phyloP scores from a whole-genome alignment of 2,113 vertebrate species.

The Myrmophylax atrothorax region DNA sequence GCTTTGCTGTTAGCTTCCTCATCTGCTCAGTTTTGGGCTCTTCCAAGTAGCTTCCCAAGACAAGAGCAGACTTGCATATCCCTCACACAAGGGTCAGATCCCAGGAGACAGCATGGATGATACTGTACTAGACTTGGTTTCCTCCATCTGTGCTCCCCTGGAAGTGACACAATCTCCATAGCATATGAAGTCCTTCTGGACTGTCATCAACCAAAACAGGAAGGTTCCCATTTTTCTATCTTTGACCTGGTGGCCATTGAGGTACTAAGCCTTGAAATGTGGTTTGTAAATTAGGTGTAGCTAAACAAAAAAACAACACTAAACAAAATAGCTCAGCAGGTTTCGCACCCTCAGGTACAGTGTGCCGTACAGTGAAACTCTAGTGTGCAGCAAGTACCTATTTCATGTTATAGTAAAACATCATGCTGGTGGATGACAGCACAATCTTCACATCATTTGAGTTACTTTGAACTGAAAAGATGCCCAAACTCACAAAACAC shows the following conservation, averaged over 20 bases:
- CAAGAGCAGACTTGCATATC: not conserved
- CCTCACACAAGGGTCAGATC: not conserved
- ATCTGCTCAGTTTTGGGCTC: not conserved
- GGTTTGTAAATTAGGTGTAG: rapidly evolving
- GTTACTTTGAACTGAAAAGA: not conserved
- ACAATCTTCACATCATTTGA: not conserved
- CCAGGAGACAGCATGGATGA: not conserved
- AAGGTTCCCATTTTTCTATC: not conserved
- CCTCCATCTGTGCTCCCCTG: not conserved
- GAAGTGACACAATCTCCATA: not conserved
- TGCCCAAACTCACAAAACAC: not conserved
- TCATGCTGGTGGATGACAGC: not conserved
- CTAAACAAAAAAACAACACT: not conserved
- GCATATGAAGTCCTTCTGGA: not conserved
- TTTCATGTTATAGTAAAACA: not conserved
- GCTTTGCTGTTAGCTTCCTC: not conserved
- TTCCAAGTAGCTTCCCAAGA: not conserved
- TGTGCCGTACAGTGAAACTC: not conserved
- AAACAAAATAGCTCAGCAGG: not conserved
- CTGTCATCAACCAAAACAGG: not conserved
- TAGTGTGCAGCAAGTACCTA: not conserved
- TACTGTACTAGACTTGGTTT: not conserved
- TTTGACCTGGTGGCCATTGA: not conserved
- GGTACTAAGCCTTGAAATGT: not conserved
- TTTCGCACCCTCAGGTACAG: not conserved